Percentiles rank a stretch among this genome's conserved stretches.
These are phyloP conservation scores for Scotopteryx bipunctaria DNA, from an alignment of 2,888 invertebrate species.

Conservation along the genomic window DNA sequence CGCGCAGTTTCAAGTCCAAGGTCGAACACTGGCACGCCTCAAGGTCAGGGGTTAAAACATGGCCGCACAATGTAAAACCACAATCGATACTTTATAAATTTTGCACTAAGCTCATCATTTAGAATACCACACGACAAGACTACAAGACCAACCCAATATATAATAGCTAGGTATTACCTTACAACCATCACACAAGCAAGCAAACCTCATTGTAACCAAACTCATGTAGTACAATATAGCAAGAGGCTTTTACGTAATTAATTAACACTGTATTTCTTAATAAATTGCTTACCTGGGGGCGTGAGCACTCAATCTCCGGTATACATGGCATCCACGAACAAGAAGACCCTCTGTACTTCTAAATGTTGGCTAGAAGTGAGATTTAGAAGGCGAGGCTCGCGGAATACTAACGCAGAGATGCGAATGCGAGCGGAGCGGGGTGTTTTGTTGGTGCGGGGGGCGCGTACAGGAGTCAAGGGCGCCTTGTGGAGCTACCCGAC, in stretches of 20 bases:
- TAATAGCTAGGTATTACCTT: not conserved
- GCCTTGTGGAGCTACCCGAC: constrained; percentile 51
- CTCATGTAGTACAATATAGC: too few relatives aligned
- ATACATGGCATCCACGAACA: constrained; percentile 2
- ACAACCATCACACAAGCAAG: not conserved
- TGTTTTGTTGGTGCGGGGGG: constrained; percentile 46
- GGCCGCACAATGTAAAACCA: not conserved
- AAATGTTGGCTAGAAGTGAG: not conserved
- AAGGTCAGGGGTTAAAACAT: constrained; percentile 11
- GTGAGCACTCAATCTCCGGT: not conserved
- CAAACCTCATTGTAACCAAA: too few relatives aligned
- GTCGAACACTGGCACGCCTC: not conserved
- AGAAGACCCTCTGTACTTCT: not conserved
- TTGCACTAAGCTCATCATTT: not conserved
- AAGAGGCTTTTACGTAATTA: not conserved
- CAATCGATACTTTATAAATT: constrained; percentile 14
- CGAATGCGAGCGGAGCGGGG: constrained; percentile 39
- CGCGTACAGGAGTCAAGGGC: constrained; percentile 64
- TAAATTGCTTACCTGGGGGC: not conserved
- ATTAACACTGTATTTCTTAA: not conserved
- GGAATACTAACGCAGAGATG: constrained; percentile 32
- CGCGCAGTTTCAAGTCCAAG: constrained; percentile 30
- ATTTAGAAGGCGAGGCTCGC: constrained; percentile 19
- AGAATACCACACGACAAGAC: not conserved
- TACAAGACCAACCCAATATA: not conserved